Evolutionary conservation across 1,140 invertebrate species (phyloP), one percentile per base, ranked within the genome.

Genomic region (Lerema accius): DNA sequence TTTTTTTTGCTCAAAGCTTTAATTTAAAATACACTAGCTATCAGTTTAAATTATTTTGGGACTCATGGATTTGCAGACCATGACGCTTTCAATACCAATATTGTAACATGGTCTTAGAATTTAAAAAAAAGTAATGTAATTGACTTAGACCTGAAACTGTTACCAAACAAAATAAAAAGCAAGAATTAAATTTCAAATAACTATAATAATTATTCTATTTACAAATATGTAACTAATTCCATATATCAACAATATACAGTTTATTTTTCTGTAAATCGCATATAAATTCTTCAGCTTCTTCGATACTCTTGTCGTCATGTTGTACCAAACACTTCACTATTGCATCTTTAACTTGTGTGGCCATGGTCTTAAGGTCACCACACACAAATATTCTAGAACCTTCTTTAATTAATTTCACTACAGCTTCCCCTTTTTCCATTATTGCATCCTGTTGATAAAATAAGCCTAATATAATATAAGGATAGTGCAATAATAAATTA

Each of bases 341-440:
- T 0, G 91, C 84, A 14, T 93, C 91, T 60, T 92, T 91, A 0
- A 97, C 94, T 80, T 94, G 92, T 67, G 93, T 93, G 0, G 94
- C 93, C 92, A 97, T 96, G 60, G 92, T 92, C 63, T 94, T 94
- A 10, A 94, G 93, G 91, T 96, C 95, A 7, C 96, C 96, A 87
- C 96, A 96, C 3, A 97, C 87, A 83, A 93, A 97, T n/a, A 97
- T 81, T 19, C 83, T 80, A 3, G 93, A 94, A 45, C 86, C 65
- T 28, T 94, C 75, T 9, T 94, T 71, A 5, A 96, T 76, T 39
- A 94, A 80, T 5, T 92, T 75, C 28, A 93, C 89, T 16, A 97
- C 53, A 46, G 92, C 77, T 50, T 87, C 69, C 0, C 90, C 89
- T 78, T 95, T 86, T 50, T 92, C 69, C 26, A 73, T 59, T 39